Evolutionary conservation across 2,888 invertebrate genomes (phyloP), one percentile per base, ranked within the genome.

Genomic region (Yponomeuta cagnagella): DNA sequence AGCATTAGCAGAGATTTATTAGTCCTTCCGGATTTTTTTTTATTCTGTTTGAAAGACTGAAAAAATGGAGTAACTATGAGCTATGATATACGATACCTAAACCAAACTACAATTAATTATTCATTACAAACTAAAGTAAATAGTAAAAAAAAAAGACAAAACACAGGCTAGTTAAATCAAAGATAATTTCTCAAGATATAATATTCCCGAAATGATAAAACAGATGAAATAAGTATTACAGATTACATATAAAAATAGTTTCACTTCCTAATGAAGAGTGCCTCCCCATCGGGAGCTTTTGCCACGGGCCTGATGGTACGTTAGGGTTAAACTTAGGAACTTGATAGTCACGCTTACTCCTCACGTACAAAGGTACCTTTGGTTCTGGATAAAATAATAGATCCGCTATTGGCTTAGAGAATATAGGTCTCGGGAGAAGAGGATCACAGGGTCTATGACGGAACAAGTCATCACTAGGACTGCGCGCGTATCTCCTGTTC

Each of bases 401-500:
- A 68, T 43, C 10, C n/a, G 23, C 23, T 23, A 15, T 48, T 68
- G 23, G 12, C 43, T 8, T 43, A 8, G 43, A 6, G 43, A 43
- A 43, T 8, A 8, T 43, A 8, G 68, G 68, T 15, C 68, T 6
- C 10, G 68, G 68, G 15, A 48, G 43, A 15, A n/a, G 12, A 43
- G 48, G 68, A 23, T 12, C 4, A n/a, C 43, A 37, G 23, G 68
- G 68, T 23, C 23, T 43, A 48, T 5, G 68, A 2, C 33, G 9
- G 43, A 43, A 48, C 8, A 8, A 12, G 10, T 52, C 12, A 52
- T 52, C 69, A 15, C 33, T 33, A 8, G 43, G 8, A 15, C 70
- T 69, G n/a, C 70, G 58, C 15, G 71, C 67, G 48, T 71, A 66
- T 63, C 71, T 48, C 23, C 33, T 70, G 31, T 72, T 72, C 5